phyloP scores from a whole-genome alignment of 2,113 vertebrate species.

The Cnemophilus loriae region DNA sequence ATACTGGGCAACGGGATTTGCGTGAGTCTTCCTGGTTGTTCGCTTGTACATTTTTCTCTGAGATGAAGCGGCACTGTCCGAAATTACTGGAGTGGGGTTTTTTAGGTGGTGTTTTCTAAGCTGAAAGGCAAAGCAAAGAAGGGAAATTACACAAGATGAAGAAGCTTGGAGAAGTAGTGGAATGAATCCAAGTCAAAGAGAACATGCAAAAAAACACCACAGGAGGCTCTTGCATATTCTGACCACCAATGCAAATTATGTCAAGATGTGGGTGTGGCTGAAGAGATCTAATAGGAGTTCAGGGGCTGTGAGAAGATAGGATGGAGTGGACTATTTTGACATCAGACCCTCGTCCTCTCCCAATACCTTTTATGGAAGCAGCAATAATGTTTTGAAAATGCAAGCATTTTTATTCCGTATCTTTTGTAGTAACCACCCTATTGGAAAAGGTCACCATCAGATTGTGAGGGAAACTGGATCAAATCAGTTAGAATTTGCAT shows the following conservation, averaged over 20 bases:
- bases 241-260: not conserved
- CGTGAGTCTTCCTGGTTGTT: not conserved
- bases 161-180: not conserved
- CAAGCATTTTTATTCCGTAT: not conserved
- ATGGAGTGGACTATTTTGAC: not conserved
- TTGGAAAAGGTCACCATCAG: not conserved
- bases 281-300: not conserved
- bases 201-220: not conserved
- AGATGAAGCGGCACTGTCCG: not conserved
- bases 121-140: not conserved
- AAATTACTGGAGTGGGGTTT: not conserved
- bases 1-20: not conserved
- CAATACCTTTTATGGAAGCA: not conserved
- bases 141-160: not conserved
- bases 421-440: not conserved
- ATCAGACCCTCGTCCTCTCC: not conserved
- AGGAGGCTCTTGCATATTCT: not conserved
- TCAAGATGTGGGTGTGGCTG: not conserved
- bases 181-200: not conserved
- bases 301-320: not conserved
- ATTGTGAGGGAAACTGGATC: not conserved
- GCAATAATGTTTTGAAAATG: not conserved
- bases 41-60: not conserved
- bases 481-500: not conserved
- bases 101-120: not conserved